Evolutionary conservation across 1,140 invertebrate species (phyloP), one percentile per base, ranked within the genome.

Genomic region (Drosophila sturtevanti): DNA sequence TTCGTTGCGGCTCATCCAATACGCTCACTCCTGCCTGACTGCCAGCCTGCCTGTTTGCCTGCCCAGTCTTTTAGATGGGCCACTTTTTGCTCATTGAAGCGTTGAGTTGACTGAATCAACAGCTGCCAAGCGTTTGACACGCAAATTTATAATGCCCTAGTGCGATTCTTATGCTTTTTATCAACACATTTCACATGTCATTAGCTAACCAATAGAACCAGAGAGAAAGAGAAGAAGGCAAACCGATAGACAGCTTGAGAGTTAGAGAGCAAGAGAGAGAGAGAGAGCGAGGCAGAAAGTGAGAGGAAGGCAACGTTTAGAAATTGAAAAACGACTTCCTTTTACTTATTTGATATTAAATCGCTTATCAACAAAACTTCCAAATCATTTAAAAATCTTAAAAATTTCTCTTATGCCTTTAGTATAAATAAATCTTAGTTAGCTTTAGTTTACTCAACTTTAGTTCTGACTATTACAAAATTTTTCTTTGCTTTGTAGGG

Each of bases 151-250:
- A 70, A 67, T 65, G 54, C 44, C 51, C 56, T 55, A 52, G 54
- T 48, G 35, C 44, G 55, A 70, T 89, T 89, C 73, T 67, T 85
- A 89, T 63, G 82, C 84, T 73, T 86, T 86, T 86, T 86, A 77
- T 82, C 84, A 82, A 87, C 76, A 84, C 72, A 87, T 89, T 87
- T 87, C 72, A 79, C 82, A 84, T 89, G 55, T 87, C 82, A 89
- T 87, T 89, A 79, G 79, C 68, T 64, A 48, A 48, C 41, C 41
- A 35, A 56, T 62, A 60, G 63, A 73, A 31, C 22, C 48, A 34
- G 27, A 4, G 9, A 7, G n/a, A 31, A 2, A 27, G 44, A n/a
- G 2, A 5, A 9, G 12, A 38, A 31, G 18, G n/a, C n/a, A 18
- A 5, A 16, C n/a, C n/a, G n/a, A n/a, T n/a, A n/a, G n/a, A n/a